These are phyloP conservation scores for Xanthorhoe designata DNA, from an alignment of 2,888 invertebrate species.

Conservation along the genomic window DNA sequence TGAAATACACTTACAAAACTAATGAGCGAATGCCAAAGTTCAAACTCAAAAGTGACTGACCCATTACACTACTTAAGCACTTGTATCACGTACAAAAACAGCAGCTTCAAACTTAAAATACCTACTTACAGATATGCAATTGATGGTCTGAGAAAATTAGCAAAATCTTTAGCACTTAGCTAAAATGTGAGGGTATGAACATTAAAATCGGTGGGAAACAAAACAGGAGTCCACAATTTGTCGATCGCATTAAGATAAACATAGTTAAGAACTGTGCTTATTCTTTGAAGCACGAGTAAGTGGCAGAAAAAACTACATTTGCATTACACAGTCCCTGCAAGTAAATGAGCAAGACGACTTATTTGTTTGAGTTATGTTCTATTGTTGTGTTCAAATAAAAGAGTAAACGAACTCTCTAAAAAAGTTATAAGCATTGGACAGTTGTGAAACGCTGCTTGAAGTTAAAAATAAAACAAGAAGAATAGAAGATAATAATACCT, in stretches of 20 bases:
- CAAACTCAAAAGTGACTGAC: conserved; percentile 24
- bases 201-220: conserved; percentile 33
- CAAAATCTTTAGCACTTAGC: conserved; percentile 6
- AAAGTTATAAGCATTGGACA: neutral
- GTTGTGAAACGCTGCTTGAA: neutral
- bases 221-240: conserved; percentile 29
- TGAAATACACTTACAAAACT: conserved; percentile 5
- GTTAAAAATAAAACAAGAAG: neutral
- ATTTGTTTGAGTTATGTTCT: conserved; percentile 20
- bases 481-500: conserved; percentile 3
- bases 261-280: conserved; percentile 25
- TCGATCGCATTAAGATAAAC: conserved; percentile 39
- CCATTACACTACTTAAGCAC: conserved; percentile 20
- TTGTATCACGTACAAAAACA: conserved; percentile 24
- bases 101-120: conserved; percentile 11
- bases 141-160: conserved; percentile 12
- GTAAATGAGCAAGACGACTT: conserved; percentile 9
- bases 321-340: conserved; percentile 12
- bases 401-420: conserved; percentile 2
- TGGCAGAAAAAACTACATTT: conserved; percentile 28
- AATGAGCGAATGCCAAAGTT: conserved; percentile 27
- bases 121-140: conserved; percentile 16
- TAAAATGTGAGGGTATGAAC: conserved; percentile 2
- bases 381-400: conserved; percentile 28
- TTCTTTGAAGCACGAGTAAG: conserved; percentile 13